These are phyloP conservation scores for Pangasianodon hypophthalmus DNA, from an alignment of 2,113 vertebrate species.

Conservation along the genomic window DNA sequence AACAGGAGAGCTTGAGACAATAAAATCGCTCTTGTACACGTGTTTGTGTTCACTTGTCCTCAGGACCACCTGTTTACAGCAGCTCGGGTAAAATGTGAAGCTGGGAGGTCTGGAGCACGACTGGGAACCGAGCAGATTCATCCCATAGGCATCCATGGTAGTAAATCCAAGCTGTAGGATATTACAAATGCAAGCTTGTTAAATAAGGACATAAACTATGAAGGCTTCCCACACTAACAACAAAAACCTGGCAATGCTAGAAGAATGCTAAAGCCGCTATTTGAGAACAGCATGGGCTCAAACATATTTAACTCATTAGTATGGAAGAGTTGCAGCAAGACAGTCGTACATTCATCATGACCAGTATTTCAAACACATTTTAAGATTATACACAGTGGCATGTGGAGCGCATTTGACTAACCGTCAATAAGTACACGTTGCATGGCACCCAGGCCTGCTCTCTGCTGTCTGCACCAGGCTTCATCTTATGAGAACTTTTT, in stretches of 20 bases:
- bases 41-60: constrained; percentile 17
- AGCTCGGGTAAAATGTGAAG: constrained; percentile 27
- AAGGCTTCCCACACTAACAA: constrained; percentile 28
- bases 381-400: background rate
- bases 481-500: background rate
- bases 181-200: constrained; percentile 64
- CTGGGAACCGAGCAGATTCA: constrained; percentile 63
- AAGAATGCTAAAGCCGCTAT: constrained; percentile 10
- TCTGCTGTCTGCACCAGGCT: background rate
- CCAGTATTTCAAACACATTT: constrained; percentile 3
- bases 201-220: constrained; percentile 55
- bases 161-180: constrained; percentile 66
- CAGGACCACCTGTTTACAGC: constrained; percentile 35
- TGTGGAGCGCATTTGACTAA: background rate
- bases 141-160: constrained; percentile 65
- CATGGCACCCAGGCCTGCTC: background rate
- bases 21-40: background rate
- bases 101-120: constrained; percentile 61
- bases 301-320: constrained; percentile 20
- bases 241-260: constrained; percentile 22
- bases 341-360: background rate
- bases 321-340: background rate
- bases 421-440: background rate
- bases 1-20: background rate
- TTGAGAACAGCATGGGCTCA: background rate